Evolutionary conservation across 2,888 invertebrate species (phyloP).

Genomic region (Didymodactylos carnosus): DNA sequence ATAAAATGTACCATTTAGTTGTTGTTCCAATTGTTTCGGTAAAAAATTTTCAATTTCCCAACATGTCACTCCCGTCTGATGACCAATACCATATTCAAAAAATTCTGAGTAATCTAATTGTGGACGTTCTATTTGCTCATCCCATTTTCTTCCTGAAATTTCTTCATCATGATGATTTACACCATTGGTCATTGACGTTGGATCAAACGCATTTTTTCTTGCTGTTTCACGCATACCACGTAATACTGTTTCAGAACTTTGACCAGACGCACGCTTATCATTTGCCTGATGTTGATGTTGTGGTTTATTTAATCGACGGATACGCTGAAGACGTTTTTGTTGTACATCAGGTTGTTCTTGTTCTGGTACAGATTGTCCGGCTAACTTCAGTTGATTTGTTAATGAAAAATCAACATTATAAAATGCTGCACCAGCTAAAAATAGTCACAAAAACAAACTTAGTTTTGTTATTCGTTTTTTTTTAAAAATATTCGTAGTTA

Average conservation of each 20-base stretch:
- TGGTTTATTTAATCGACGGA: constrained; percentile 14
- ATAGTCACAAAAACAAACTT: too few species aligned
- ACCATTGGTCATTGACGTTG: not conserved
- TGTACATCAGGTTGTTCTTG: not conserved
- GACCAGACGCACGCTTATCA: not conserved
- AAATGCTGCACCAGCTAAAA: constrained; percentile 50
- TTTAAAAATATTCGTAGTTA: too few species aligned
- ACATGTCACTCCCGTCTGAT: constrained; percentile 56
- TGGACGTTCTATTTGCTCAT: constrained; percentile 56
- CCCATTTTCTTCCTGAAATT: constrained; percentile 61
- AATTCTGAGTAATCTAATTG: constrained; percentile 88
- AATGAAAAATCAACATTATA: constrained; percentile 97
- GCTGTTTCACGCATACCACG: constrained; percentile 14
- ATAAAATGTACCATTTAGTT: constrained; percentile 87
- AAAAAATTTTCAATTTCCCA: constrained; percentile 99
- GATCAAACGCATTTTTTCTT: not conserved
- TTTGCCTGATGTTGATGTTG: constrained; percentile 3
- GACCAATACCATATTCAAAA: constrained; percentile 75
- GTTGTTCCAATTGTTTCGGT: constrained; percentile 63
- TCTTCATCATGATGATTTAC: constrained; percentile 1
- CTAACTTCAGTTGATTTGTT: constrained; percentile 60
- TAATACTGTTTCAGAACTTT: constrained; percentile 1
- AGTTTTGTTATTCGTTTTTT: constrained; percentile 51
- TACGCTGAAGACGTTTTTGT: constrained; percentile 13
- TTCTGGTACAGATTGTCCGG: constrained; percentile 6